Conservation (phyloP, 2,113 vertebrate genomes). For the Cavia aperea region DNA sequence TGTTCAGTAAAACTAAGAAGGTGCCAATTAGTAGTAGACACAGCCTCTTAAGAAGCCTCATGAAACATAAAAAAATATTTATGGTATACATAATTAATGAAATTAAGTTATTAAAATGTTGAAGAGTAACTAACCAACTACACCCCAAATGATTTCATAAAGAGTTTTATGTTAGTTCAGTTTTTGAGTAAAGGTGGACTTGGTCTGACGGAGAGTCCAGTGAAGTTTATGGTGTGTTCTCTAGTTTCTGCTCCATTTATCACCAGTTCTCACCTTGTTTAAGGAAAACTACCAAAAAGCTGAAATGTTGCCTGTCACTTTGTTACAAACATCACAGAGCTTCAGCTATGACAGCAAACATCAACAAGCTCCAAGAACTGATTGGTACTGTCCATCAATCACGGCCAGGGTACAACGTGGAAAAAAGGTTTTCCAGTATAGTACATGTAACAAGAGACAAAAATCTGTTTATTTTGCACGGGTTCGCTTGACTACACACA, state of each 20-base stretch:
- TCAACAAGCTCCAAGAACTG: constrained; percentile 10
- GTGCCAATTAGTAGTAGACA: background rate
- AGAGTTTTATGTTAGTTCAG: background rate
- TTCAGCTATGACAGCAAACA: constrained; percentile 44
- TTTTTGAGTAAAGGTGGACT: background rate
- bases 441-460: constrained; percentile 44
- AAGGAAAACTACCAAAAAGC: background rate
- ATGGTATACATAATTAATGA: background rate
- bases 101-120: background rate
- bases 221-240: background rate
- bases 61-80: background rate
- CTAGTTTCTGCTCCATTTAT: background rate
- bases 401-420: constrained; percentile 34
- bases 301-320: constrained; percentile 15
- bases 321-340: constrained; percentile 34
- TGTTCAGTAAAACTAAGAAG: background rate
- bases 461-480: constrained; percentile 33
- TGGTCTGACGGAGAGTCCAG: fast-evolving
- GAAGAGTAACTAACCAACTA: background rate
- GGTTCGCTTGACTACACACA: constrained; percentile 51
- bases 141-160: background rate
- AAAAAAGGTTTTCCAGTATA: constrained; percentile 36
- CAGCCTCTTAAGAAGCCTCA: background rate
- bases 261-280: background rate
- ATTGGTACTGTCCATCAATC: constrained; percentile 64